These are phyloP conservation scores for Larimichthys polyactis DNA, from an alignment of 2,113 vertebrate genomes.

Conservation along the genomic window DNA sequence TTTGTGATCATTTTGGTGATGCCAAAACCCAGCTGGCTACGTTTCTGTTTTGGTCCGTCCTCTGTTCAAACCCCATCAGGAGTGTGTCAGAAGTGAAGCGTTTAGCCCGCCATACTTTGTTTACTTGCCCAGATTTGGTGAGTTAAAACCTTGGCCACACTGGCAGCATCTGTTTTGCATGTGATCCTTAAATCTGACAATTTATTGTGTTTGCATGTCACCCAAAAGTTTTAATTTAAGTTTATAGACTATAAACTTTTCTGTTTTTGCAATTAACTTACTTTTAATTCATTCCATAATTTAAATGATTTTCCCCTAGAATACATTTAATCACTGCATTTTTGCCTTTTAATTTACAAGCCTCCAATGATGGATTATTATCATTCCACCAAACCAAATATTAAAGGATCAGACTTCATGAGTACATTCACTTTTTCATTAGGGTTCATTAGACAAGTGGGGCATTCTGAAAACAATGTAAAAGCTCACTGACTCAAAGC, in stretches of 20 bases:
- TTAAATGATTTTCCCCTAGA: not conserved
- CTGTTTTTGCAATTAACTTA: not conserved
- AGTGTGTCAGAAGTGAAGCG: no score
- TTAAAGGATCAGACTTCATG: slow-evolving; percentile 20
- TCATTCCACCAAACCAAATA: not conserved
- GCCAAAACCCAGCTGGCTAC: no score
- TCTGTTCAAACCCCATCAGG: no score
- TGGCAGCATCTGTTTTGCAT: no score
- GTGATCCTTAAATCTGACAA: no score
- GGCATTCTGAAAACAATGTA: slow-evolving; percentile 2
- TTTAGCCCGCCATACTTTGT: no score
- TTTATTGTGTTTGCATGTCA: no score
- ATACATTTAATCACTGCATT: not conserved
- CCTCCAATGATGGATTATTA: not conserved
- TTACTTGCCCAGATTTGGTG: no score
- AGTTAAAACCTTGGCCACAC: no score
- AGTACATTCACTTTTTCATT: slow-evolving; percentile 16
- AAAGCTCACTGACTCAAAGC: slow-evolving; percentile 4
- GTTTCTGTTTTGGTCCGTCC: no score
- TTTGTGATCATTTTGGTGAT: no score
- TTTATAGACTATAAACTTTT: not conserved
- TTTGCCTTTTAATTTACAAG: not conserved
- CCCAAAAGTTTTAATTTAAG: not conserved
- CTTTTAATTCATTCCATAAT: not conserved
- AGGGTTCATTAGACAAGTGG: slow-evolving; percentile 6